A percentile compares a stretch with the other conserved stretches of the same genome.
Conservation (phyloP, 2,113 vertebrate genomes). For the Charadrius vociferus region DNA sequence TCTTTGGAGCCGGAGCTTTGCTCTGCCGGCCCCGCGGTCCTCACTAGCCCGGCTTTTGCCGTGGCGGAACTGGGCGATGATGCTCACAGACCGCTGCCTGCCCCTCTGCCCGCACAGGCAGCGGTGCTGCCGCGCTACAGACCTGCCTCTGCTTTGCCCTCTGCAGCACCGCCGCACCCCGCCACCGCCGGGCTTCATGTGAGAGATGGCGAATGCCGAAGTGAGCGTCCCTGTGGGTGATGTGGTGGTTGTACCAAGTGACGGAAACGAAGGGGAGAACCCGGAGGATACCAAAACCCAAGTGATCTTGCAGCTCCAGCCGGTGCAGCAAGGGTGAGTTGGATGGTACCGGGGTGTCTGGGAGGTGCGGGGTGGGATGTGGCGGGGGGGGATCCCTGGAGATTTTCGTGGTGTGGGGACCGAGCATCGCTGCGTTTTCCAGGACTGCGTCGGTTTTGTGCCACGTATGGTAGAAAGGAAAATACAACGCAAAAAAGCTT, state of each 20-base stretch:
- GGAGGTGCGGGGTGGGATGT: not conserved
- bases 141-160: not conserved
- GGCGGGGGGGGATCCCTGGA: not conserved
- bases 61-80: not conserved
- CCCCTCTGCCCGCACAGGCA: not conserved
- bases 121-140: not conserved
- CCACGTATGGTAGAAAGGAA: accelerated
- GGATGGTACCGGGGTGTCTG: not conserved
- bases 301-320: constrained; percentile 89
- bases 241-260: constrained; percentile 85
- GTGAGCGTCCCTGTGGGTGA: constrained; percentile 90
- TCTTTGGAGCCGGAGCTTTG: not conserved
- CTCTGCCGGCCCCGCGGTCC: not conserved
- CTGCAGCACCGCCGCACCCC: not conserved
- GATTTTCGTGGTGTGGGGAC: not conserved
- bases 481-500: not conserved
- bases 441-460: not conserved
- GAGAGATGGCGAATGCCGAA: constrained; percentile 89
- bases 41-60: not conserved
- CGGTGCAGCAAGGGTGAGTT: constrained; percentile 88
- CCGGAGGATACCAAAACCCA: constrained; percentile 89
- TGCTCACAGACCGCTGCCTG: not conserved
- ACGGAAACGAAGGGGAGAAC: constrained; percentile 81
- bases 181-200: constrained; percentile 69
- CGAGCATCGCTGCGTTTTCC: accelerated